Conservation (phyloP, 2,797 vertebrate species). For the Gallinago nigripennis region DNA sequence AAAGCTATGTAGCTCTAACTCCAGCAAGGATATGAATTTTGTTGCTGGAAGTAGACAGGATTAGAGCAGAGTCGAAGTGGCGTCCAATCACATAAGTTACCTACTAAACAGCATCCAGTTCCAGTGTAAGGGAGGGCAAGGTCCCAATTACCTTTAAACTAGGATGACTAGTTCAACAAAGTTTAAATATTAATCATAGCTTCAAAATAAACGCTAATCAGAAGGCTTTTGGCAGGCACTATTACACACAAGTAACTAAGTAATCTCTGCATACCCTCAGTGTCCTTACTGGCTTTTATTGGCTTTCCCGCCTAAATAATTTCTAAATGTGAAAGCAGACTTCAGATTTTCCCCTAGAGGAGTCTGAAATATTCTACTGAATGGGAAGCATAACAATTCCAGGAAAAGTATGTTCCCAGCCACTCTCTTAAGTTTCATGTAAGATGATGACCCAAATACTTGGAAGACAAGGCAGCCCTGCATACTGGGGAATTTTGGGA, state of each 20-base stretch:
- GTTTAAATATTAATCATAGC: conserved; percentile 25
- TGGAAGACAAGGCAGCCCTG: not conserved
- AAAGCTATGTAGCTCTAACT: not conserved
- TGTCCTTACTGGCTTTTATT: not conserved
- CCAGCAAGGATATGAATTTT: not conserved
- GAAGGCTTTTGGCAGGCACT: not conserved
- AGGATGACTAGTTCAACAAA: not conserved
- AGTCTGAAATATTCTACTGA: not conserved
- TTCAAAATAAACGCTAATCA: not conserved
- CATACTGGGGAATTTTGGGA: not conserved
- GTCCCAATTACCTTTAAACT: not conserved
- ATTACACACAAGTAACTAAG: not conserved
- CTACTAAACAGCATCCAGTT: not conserved
- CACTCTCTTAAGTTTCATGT: not conserved
- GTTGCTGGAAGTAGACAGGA: not conserved
- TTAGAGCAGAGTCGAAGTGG: not conserved
- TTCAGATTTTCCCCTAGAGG: not conserved
- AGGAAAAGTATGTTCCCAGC: not conserved
- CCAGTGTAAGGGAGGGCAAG: not conserved
- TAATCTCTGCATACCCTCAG: not conserved
- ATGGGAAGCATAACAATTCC: not conserved
- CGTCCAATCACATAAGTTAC: not conserved
- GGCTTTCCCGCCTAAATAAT: not conserved
- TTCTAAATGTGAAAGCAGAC: not conserved
- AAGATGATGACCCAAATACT: not conserved